phyloP scores from a whole-genome alignment of 2,797 vertebrate genomes.

The Acropternis orthonyx region DNA sequence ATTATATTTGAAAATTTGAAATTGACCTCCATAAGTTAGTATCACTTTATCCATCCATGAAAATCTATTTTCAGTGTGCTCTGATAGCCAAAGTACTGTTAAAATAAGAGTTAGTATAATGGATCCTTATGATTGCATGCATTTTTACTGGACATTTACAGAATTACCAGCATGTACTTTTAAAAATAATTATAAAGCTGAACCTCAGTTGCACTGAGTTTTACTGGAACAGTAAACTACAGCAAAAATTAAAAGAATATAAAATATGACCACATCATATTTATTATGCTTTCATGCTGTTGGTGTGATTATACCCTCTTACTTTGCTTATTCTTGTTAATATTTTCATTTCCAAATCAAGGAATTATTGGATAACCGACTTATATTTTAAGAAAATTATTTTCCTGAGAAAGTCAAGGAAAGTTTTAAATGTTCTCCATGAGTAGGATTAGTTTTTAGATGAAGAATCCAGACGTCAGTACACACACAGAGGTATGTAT shows the following conservation, averaged over 20 bases:
- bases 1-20: background rate
- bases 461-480: background rate
- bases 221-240: background rate
- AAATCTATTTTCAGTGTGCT: background rate
- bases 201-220: background rate
- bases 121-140: background rate
- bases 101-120: background rate
- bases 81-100: background rate
- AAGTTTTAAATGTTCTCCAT: background rate
- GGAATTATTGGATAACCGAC: background rate
- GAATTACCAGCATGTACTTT: background rate
- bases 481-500: background rate
- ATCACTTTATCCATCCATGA: background rate
- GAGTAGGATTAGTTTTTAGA: background rate
- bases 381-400: background rate
- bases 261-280: background rate
- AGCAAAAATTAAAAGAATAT: background rate
- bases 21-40: background rate
- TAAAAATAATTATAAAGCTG: background rate
- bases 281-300: background rate
- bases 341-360: background rate
- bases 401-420: background rate
- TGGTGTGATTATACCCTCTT: background rate
- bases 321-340: background rate
- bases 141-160: background rate